Base-by-base conservation (phyloP, 2,113 vertebrate species). In the Lepidothrix coronata region DNA sequence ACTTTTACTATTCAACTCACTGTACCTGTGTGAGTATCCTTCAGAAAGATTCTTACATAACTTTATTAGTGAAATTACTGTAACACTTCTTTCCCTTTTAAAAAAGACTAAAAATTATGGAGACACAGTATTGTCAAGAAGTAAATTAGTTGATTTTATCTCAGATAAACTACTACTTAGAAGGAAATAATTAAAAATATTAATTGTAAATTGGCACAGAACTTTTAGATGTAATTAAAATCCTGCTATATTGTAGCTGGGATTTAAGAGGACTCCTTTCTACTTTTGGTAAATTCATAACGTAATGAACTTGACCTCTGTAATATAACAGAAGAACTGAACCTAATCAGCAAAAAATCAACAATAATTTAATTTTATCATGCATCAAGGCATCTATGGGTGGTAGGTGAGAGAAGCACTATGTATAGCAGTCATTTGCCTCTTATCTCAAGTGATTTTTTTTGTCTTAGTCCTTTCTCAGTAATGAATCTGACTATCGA, bases 291-390 rank as follows among this genome's bases (percentile, higher is more conserved):
- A 80, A 97, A 81, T 73, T 65, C 61, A 79, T 82, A 88, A 93
- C 46, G 24, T 33, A 52, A 71, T 35, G 16, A 75, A 72, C 37
- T 78, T 2, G 0, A 73, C 20, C 39, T 67, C 49, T 41, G n/a
- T 62, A 71, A 68, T 79, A 37, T 73, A 83, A 48, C 24, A 58
- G 35, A 76, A 72, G 25, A 91, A 21, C 33, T 79, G 52, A 95
- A 91, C 9, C 12, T 78, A 75, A 88, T 63, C 59, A 75, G n/a
- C n/a, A 83, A 72, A 72, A 92, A 81, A 95, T 63, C 73, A 89
- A 81, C 43, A 52, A n/a, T 57, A 90, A 95, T 95, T 94, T 88
- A 85, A 85, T 76, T 88, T 70, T 67, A 67, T 49, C 31, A 33
- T 76, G 48, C 78, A 80, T 76, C 86, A 92, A 73, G 41, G 57